Conservation (phyloP, 37 sponge, comb jelly and placozoan genomes). For the Eunapius fragilis region DNA sequence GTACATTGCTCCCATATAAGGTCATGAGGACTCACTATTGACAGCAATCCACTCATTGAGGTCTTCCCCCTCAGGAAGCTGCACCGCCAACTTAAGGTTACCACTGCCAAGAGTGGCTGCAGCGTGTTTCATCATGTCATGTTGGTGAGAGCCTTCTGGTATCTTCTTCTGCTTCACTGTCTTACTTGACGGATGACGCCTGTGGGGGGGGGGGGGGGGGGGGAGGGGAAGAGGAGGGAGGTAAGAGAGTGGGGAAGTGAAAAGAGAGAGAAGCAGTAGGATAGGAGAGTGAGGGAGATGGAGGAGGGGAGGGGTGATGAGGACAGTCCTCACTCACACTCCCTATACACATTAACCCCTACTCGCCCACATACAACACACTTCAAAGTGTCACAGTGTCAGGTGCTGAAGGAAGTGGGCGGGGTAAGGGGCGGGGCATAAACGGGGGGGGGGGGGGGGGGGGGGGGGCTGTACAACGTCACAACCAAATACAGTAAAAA, state of each 20-base stretch:
- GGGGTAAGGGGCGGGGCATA: too few species aligned
- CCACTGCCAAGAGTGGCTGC: constrained; percentile 94
- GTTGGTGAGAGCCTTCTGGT: constrained; percentile 89
- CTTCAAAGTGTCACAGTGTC: too few species aligned
- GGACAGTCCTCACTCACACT: neutral
- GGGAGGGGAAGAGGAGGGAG: constrained; percentile 1
- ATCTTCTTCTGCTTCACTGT: constrained; percentile 98
- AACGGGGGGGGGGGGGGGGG: too few species aligned
- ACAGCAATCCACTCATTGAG: constrained; percentile 99
- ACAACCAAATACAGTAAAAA: too few species aligned
- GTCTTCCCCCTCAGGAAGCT: constrained; percentile 97
- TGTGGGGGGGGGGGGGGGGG: constrained; percentile 4
- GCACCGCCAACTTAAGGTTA: constrained; percentile 92
- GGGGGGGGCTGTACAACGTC: too few species aligned
- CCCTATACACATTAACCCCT: too few species aligned
- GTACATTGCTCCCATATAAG: neutral
- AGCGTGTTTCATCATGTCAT: constrained; percentile 93
- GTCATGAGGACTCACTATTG: constrained; percentile 80
- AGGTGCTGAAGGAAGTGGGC: too few species aligned
- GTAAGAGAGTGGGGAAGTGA: neutral
- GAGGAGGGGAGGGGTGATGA: neutral
- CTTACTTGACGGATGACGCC: constrained; percentile 63
- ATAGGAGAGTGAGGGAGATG: neutral
- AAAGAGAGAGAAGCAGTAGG: neutral
- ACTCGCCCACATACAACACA: too few species aligned